phyloP scores from a whole-genome alignment of 1,140 invertebrate species.

The Bacillus rossius region DNA sequence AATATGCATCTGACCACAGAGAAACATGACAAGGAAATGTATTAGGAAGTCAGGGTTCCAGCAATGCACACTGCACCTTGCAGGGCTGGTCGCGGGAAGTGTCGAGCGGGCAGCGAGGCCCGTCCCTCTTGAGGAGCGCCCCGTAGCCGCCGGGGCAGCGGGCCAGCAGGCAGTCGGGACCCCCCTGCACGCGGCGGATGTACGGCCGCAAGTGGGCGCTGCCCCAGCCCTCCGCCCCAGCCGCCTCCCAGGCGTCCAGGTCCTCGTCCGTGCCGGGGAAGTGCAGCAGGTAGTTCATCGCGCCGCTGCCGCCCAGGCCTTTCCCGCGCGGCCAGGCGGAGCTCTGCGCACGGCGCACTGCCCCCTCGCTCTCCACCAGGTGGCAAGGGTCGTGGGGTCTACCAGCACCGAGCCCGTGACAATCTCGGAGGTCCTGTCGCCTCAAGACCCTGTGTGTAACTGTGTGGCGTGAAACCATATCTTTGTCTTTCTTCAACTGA shows the following conservation, averaged over 20 bases:
- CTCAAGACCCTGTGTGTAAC: no score
- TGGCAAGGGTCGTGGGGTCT: no score
- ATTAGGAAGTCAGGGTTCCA: no score
- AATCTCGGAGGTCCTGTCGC: no score
- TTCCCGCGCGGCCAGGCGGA: conserved; percentile 59
- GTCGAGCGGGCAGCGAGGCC: background rate
- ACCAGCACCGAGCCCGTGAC: no score
- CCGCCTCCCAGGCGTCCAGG: conserved; percentile 48
- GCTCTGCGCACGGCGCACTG: conserved; percentile 33
- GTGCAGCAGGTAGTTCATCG: conserved; percentile 62
- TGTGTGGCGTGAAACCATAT: no score
- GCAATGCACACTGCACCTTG: no score
- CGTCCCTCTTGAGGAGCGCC: background rate
- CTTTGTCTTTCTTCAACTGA: no score
- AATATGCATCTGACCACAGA: no score
- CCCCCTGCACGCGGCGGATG: conserved; percentile 39
- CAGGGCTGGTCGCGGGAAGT: no score
- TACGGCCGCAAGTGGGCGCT: conserved; percentile 47
- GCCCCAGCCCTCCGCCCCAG: conserved; percentile 51
- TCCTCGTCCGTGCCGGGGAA: conserved; percentile 54
- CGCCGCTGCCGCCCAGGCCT: conserved; percentile 62
- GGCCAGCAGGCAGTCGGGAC: conserved; percentile 33
- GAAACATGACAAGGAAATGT: no score
- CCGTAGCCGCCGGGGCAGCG: background rate
- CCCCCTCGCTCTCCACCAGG: no score